phyloP scores from a whole-genome alignment of 2,113 vertebrate species.

The Platanista minor region DNA sequence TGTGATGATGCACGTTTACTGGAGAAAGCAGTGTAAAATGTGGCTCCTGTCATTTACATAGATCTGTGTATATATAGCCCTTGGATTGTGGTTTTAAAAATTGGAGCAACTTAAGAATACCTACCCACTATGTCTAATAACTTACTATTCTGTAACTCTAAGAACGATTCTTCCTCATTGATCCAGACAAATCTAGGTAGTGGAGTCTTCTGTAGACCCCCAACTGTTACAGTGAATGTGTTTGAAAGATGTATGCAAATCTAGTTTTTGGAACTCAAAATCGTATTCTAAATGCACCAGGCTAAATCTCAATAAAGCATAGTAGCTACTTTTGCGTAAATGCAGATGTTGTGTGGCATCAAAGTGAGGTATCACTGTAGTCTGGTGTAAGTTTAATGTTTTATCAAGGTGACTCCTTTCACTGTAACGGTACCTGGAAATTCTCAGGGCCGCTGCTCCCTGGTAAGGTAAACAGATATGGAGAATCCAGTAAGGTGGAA shows the following conservation, averaged over 20 bases:
- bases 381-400: too few species aligned
- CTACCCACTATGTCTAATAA: background rate
- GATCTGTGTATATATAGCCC: background rate
- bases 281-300: background rate
- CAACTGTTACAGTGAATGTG: background rate
- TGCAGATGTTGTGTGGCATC: too few species aligned
- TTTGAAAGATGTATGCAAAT: background rate
- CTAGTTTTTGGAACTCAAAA: background rate
- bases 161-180: background rate
- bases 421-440: background rate
- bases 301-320: too few species aligned
- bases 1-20: background rate
- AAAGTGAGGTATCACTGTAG: too few species aligned
- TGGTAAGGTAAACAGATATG: background rate
- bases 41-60: background rate
- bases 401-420: background rate
- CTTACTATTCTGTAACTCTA: background rate
- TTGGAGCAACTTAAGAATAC: background rate
- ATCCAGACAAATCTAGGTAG: background rate
- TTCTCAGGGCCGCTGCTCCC: background rate
- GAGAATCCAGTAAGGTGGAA: background rate
- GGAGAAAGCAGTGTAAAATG: background rate
- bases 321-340: too few species aligned
- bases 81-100: conserved; percentile 6
- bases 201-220: background rate